A percentile compares a stretch with the other conserved stretches of the same genome.
Evolutionary conservation across 2,888 invertebrate genomes (phyloP).

Genomic region (Sipunculus nudus): DNA sequence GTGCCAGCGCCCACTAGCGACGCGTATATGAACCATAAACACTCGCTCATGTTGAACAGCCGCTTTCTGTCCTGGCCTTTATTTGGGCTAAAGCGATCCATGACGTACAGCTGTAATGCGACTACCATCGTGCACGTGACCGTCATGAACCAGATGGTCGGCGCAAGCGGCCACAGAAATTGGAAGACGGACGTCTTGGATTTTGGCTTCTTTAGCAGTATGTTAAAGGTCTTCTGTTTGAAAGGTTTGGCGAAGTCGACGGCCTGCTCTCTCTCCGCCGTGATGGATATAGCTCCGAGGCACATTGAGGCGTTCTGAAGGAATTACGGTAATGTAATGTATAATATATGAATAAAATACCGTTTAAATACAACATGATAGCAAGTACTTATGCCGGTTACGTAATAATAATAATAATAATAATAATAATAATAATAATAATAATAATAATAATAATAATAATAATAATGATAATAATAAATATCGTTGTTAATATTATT

Average conservation of each 20-base stretch:
- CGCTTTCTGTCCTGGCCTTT: constrained; percentile 45
- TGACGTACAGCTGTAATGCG: constrained; percentile 55
- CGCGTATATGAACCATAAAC: constrained; percentile 64
- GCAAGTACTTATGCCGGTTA: too few relatives aligned
- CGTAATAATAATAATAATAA: too few relatives aligned
- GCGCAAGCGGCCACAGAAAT: constrained; percentile 61
- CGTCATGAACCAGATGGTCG: constrained; percentile 58
- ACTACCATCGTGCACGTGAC: constrained; percentile 57
- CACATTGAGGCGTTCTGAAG: constrained; percentile 63
- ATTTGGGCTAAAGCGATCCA: constrained; percentile 55
- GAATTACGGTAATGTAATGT: constrained; percentile 19
- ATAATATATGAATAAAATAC: neutral
- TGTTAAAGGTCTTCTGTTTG: constrained; percentile 61
- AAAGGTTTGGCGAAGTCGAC: constrained; percentile 65
- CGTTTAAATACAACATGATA: constrained; percentile 42
- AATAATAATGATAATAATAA: too few relatives aligned
- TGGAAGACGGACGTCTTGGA: constrained; percentile 60
- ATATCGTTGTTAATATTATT: too few relatives aligned
- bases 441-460: too few relatives aligned
- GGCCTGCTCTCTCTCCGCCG: constrained; percentile 57
- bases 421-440: too few relatives aligned
- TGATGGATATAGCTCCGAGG: constrained; percentile 61
- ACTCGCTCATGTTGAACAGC: constrained; percentile 49
- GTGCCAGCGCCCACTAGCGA: constrained; percentile 57
- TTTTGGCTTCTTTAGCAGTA: constrained; percentile 57